These are phyloP conservation scores for Anagyrus pseudococci DNA, from an alignment of 2,888 invertebrate species.

Conservation along the genomic window DNA sequence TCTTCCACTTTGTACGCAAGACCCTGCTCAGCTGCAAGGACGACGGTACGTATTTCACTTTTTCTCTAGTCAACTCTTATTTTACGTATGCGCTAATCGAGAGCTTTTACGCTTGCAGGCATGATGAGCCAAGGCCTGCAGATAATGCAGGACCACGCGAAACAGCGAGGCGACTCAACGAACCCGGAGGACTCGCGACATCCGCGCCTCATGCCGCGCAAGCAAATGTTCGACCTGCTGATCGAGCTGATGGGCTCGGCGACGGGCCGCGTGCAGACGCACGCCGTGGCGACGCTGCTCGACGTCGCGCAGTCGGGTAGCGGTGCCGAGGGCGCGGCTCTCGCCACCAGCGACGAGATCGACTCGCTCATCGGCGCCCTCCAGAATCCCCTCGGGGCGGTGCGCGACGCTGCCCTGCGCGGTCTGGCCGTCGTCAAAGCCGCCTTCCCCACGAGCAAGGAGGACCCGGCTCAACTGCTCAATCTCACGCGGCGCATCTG, in stretches of 20 bases:
- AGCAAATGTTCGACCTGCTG: slow-evolving; percentile 81
- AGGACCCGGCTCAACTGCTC: slow-evolving; percentile 67
- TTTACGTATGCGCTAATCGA: background rate
- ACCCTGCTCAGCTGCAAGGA: slow-evolving; percentile 65
- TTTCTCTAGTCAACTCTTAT: too few relatives aligned
- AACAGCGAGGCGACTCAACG: slow-evolving; percentile 64
- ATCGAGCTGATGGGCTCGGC: slow-evolving; percentile 77
- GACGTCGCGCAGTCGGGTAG: slow-evolving; percentile 80
- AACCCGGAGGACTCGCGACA: slow-evolving; percentile 68
- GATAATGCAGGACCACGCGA: slow-evolving; percentile 77
- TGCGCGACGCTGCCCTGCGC: slow-evolving; percentile 81
- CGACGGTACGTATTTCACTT: slow-evolving; percentile 62
- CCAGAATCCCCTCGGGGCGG: slow-evolving; percentile 72
- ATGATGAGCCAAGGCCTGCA: slow-evolving; percentile 70
- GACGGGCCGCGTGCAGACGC: slow-evolving; percentile 76
- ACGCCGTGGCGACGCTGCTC: slow-evolving; percentile 79
- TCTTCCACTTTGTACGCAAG: slow-evolving; percentile 78
- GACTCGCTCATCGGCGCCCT: slow-evolving; percentile 75
- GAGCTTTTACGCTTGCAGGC: too few relatives aligned
- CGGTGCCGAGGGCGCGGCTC: slow-evolving; percentile 70
- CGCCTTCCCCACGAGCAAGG: slow-evolving; percentile 70
- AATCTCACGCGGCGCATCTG: slow-evolving; percentile 77
- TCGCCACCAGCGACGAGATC: slow-evolving; percentile 74
- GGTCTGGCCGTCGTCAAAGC: slow-evolving; percentile 71
- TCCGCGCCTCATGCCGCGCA: slow-evolving; percentile 80